A percentile compares a stretch with the other conserved stretches of the same genome.
These are phyloP conservation scores for Lepidocyrtinus sp. DNA, from an alignment of 2,888 invertebrate genomes.

Conservation along the genomic window DNA sequence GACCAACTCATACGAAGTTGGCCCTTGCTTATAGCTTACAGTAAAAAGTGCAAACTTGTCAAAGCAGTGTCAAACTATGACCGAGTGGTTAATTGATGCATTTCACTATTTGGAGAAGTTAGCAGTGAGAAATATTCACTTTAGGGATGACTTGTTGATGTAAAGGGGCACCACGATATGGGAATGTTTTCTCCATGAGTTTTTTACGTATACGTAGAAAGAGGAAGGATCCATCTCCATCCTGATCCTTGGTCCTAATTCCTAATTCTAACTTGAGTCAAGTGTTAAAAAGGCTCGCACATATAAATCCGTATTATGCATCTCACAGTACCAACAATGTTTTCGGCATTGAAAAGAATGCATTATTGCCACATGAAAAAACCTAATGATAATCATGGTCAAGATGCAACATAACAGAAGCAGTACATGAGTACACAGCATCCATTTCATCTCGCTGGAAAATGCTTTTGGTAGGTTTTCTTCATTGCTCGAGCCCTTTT, in stretches of 20 bases:
- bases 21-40: not conserved
- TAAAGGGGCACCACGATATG: too few relatives aligned
- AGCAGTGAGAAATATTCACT: not conserved
- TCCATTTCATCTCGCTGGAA: not conserved
- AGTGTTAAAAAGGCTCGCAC: not conserved
- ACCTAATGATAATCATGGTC: not conserved
- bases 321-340: not conserved
- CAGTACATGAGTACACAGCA: too few relatives aligned
- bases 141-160: not conserved
- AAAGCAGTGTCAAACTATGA: not conserved
- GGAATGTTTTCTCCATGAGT: too few relatives aligned
- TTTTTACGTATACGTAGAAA: too few relatives aligned
- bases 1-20: not conserved
- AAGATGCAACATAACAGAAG: too few relatives aligned
- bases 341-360: not conserved
- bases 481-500: slow-evolving; percentile 9
- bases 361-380: not conserved
- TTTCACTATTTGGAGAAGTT: not conserved
- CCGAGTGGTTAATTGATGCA: too few relatives aligned
- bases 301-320: not conserved
- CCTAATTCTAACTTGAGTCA: too few relatives aligned
- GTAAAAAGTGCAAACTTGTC: not conserved
- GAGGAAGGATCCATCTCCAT: too few relatives aligned
- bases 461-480: not conserved
- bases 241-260: too few relatives aligned